phyloP scores from a whole-genome alignment of 2,888 invertebrate species.

The Eupeodes latifasciatus region DNA sequence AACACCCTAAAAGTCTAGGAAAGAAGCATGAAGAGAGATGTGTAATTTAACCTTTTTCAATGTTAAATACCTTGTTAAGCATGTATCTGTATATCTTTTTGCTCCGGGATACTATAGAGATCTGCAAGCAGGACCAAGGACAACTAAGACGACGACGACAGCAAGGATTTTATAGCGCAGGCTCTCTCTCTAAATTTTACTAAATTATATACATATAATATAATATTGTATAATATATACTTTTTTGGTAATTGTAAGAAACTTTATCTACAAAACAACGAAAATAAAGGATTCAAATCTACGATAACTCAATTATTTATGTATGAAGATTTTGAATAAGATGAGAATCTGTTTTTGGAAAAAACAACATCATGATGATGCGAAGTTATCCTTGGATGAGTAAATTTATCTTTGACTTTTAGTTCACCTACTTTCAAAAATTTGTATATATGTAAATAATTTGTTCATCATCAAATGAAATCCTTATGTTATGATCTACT shows the following conservation, averaged over 20 bases:
- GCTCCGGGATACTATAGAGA: slow-evolving; percentile 1
- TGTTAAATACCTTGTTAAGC: slow-evolving; percentile 64
- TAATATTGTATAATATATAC: background rate
- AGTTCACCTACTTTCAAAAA: slow-evolving; percentile 18
- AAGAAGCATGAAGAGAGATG: background rate
- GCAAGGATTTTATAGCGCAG: slow-evolving; percentile 51
- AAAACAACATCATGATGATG: slow-evolving; percentile 41
- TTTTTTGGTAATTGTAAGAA: slow-evolving; percentile 16
- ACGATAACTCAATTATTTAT: slow-evolving; percentile 46
- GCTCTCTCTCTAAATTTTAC: slow-evolving; percentile 57
- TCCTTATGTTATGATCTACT: slow-evolving; percentile 15
- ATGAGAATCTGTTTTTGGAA: background rate
- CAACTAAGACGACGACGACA: background rate
- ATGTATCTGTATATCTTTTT: slow-evolving; percentile 32
- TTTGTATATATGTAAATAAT: background rate
- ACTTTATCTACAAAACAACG: slow-evolving; percentile 19
- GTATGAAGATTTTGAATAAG: slow-evolving; percentile 48
- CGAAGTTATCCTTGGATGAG: slow-evolving; percentile 16
- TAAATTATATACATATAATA: slow-evolving; percentile 13
- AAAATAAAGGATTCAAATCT: slow-evolving; percentile 12
- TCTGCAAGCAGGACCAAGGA: slow-evolving; percentile 6
- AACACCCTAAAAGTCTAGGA: background rate
- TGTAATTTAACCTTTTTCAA: slow-evolving; percentile 71
- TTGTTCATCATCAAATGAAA: slow-evolving; percentile 10
- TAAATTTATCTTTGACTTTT: background rate